phyloP scores from a whole-genome alignment of 2,888 invertebrate species.

The Leucoma salicis region DNA sequence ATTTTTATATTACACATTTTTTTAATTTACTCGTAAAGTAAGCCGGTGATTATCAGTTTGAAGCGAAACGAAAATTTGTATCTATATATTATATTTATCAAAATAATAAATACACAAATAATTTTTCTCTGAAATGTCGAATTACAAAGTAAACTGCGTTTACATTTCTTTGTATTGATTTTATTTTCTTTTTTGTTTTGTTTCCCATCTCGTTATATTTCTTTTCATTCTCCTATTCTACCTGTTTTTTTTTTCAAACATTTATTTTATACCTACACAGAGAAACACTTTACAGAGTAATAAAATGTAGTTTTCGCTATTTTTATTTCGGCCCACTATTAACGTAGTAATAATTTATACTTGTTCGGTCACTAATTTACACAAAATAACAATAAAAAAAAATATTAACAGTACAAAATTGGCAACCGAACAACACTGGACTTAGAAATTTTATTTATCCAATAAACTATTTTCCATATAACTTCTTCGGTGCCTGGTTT shows the following conservation, averaged over 20 bases:
- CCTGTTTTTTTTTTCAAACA: slow-evolving; percentile 62
- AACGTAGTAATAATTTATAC: slow-evolving; percentile 57
- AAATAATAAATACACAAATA: slow-evolving; percentile 46
- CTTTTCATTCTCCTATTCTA: slow-evolving; percentile 69
- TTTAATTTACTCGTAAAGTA: slow-evolving; percentile 58
- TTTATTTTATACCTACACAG: slow-evolving; percentile 76
- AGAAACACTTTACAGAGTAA: slow-evolving; percentile 80
- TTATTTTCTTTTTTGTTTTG: slow-evolving; percentile 48
- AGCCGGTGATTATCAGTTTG: slow-evolving; percentile 54
- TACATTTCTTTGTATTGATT: slow-evolving; percentile 47
- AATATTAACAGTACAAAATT: slow-evolving; percentile 33
- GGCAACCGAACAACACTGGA: slow-evolving; percentile 65
- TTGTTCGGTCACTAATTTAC: slow-evolving; percentile 71
- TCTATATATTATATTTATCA: slow-evolving; percentile 23
- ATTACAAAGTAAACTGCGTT: slow-evolving; percentile 46
- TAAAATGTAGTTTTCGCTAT: slow-evolving; percentile 68
- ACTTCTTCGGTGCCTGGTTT: slow-evolving; percentile 60
- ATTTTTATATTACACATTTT: slow-evolving; percentile 57
- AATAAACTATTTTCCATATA: slow-evolving; percentile 49
- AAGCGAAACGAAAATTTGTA: slow-evolving; percentile 36
- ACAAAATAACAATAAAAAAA: slow-evolving; percentile 3
- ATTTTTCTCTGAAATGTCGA: slow-evolving; percentile 50
- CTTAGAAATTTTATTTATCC: slow-evolving; percentile 59
- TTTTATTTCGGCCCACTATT: slow-evolving; percentile 72
- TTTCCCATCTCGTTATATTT: slow-evolving; percentile 42